Base-by-base conservation (phyloP, 2,888 invertebrate genomes). In the Meta bourneti region DNA sequence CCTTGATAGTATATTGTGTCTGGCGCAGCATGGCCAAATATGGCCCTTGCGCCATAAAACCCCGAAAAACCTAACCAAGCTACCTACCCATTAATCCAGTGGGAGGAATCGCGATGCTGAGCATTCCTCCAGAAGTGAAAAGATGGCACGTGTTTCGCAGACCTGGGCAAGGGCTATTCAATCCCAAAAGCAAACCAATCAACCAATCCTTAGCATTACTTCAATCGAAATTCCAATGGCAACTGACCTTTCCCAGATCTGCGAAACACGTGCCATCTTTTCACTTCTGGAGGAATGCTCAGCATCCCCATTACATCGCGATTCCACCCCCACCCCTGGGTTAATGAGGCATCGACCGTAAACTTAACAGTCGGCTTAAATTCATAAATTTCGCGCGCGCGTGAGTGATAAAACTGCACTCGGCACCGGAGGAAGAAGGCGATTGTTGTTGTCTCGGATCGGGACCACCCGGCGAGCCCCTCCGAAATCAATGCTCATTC, bases 341-440 rank as follows among this genome's bases (percentile, higher is more conserved):
- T 61, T 61, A 61, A 74, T 72, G 74, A 84, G 72, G 51, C 54
- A 85, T 34, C 20, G 48, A 1, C 34, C 51, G 71, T 16, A n/a
- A n/a, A 19, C 70, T 74, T 83, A 85, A 85, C 54, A 52, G 75
- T 48, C 85, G 48, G 61, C 77, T 77, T 77, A 85, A 7, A 77
- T 81, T 49, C 75, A 82, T 89, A 89, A 89, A 89, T 78, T 78
- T 70, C 49, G 2, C 49, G n/a, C 69, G 4, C 79, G 7, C 79
- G 79, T 61, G 51, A 77, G 77, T 49, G 20, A 79, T 79, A 69
- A 77, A 75, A 77, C 49, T 9, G 52, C 9, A 4, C 16, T n/a
- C 34, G 1, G 13, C 20, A 6, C 61, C 52, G 2, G 52, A 52
- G 48, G 61, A 84, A 84, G 84, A 79, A 61, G 7, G 61, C 61